Conservation (phyloP, 2,888 invertebrate genomes). For the Drosophila multiciliata region DNA sequence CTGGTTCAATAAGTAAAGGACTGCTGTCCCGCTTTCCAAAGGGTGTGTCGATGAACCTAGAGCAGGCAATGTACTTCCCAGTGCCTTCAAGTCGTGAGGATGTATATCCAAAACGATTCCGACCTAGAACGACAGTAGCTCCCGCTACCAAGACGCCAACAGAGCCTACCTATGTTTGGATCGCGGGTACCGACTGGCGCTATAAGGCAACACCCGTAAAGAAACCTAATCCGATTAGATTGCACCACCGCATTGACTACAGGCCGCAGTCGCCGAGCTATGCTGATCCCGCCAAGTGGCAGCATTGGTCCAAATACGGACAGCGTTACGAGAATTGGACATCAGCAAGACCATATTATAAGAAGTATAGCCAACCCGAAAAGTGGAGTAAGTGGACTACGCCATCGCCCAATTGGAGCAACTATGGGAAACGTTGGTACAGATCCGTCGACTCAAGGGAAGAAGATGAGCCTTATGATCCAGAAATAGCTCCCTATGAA, state of each 20-base stretch:
- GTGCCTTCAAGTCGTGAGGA: slow-evolving; percentile 76
- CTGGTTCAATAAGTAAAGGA: slow-evolving; percentile 71
- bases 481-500: slow-evolving; percentile 49
- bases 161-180: slow-evolving; percentile 69
- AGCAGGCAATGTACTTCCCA: slow-evolving; percentile 80
- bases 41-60: slow-evolving; percentile 71
- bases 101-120: slow-evolving; percentile 79
- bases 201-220: slow-evolving; percentile 73
- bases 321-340: slow-evolving; percentile 70
- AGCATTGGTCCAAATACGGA: slow-evolving; percentile 69
- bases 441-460: slow-evolving; percentile 30
- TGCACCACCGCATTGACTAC: slow-evolving; percentile 73
- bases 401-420: slow-evolving; percentile 60
- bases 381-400: slow-evolving; percentile 77
- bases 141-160: slow-evolving; percentile 61
- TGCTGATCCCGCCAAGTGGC: slow-evolving; percentile 62
- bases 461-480: slow-evolving; percentile 46
- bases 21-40: slow-evolving; percentile 72
- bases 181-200: slow-evolving; percentile 78
- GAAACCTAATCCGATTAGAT: slow-evolving; percentile 62
- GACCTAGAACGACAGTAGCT: slow-evolving; percentile 69
- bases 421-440: slow-evolving; percentile 57
- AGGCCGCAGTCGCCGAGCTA: slow-evolving; percentile 44
- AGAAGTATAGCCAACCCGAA: slow-evolving; percentile 27
- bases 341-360: slow-evolving; percentile 34